Conservation (phyloP, 2,797 vertebrate species). For the Chromobotia macracanthus region DNA sequence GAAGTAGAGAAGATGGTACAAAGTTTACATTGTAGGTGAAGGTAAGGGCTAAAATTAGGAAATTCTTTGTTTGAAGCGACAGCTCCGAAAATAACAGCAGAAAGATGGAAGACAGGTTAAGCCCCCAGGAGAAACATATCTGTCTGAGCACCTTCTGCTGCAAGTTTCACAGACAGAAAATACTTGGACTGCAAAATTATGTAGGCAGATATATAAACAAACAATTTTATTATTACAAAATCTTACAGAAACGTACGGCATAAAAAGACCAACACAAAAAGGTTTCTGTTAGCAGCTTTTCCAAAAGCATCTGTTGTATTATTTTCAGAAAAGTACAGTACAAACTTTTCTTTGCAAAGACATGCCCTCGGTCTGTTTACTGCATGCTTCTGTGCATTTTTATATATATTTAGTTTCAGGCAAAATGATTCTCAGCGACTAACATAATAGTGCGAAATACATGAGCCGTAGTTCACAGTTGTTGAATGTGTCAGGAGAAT, state of each 20-base stretch:
- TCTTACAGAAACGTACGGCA: background rate
- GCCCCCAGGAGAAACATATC: constrained; percentile 24
- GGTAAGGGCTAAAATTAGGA: background rate
- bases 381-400: too few species aligned
- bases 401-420: too few species aligned
- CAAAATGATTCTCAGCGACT: too few species aligned
- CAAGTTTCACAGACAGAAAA: background rate
- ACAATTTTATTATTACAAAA: background rate
- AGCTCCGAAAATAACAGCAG: constrained; percentile 14
- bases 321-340: too few species aligned
- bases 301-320: too few species aligned
- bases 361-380: too few species aligned
- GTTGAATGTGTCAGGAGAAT: too few species aligned
- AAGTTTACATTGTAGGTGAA: background rate
- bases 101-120: constrained; percentile 5
- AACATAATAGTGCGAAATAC: too few species aligned
- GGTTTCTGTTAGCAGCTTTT: too few species aligned
- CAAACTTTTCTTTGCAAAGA: too few species aligned
- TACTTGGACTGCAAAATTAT: background rate
- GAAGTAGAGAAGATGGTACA: background rate
- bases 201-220: too few species aligned
- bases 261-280: background rate
- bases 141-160: background rate
- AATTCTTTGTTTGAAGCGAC: constrained; percentile 14
- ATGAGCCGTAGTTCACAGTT: too few species aligned